A percentile compares a stretch with the other conserved stretches of the same genome.
phyloP scores from a whole-genome alignment of 1,140 invertebrate species.

The Saccostrea cuccullata region DNA sequence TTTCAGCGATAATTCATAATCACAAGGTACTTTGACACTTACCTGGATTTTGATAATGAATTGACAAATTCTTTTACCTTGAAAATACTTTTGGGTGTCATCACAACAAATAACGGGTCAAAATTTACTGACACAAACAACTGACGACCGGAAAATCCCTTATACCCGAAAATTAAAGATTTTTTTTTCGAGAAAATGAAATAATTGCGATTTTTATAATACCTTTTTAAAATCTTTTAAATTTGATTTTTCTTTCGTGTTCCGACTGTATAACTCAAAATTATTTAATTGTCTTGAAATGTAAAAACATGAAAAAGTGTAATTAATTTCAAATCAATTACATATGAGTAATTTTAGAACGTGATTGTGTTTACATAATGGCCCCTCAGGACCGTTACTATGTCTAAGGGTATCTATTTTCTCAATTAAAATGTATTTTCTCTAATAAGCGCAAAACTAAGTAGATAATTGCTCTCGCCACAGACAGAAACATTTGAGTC shows the following conservation, averaged over 20 bases:
- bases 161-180: not conserved
- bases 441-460: not conserved
- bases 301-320: not conserved
- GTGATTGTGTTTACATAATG: not conserved
- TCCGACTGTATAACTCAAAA: too few relatives aligned
- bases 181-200: not conserved
- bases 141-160: not conserved
- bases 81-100: not conserved
- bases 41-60: constrained; percentile 30
- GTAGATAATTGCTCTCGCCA: not conserved
- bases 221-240: too few relatives aligned
- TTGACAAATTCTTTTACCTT: constrained; percentile 12
- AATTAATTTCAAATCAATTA: constrained; percentile 11
- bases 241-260: too few relatives aligned
- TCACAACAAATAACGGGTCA: not conserved
- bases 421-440: constrained; percentile 26
- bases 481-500: not conserved
- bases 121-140: not conserved
- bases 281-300: not conserved
- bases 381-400: not conserved
- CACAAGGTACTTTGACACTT: not conserved
- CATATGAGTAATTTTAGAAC: not conserved
- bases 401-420: not conserved
- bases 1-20: constrained; percentile 32
- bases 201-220: not conserved